Percentiles rank a stretch among this genome's conserved stretches.
Evolutionary conservation across 2,888 invertebrate genomes (phyloP).

Genomic region (Ochropacha duplaris): DNA sequence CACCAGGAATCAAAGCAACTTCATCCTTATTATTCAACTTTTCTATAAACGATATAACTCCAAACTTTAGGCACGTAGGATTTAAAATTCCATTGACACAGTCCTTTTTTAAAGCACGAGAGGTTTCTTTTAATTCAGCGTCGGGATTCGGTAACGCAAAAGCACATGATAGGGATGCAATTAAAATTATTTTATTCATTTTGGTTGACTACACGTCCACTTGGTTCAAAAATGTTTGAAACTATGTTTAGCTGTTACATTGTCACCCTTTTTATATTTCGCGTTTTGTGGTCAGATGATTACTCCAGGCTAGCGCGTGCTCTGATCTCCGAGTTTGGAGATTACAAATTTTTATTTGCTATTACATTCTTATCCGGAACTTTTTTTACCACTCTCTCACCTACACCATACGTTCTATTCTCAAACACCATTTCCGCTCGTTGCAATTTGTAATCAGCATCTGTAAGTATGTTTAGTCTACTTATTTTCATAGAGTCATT

Average conservation of each 20-base stretch:
- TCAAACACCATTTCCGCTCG: conserved; percentile 12
- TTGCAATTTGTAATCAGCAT: conserved; percentile 16
- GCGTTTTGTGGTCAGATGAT: conserved; percentile 60
- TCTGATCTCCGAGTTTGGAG: conserved; percentile 39
- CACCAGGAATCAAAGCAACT: conserved; percentile 52
- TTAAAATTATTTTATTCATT: conserved; percentile 45
- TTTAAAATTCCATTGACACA: conserved; percentile 54
- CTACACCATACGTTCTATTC: conserved; percentile 22
- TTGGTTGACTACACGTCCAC: conserved; percentile 43
- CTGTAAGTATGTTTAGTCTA: conserved; percentile 28
- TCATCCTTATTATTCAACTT: conserved; percentile 55
- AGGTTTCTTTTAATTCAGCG: conserved; percentile 34
- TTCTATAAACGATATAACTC: conserved; percentile 52
- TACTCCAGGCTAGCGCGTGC: conserved; percentile 47
- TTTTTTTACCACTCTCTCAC: conserved; percentile 14
- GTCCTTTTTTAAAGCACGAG: conserved; percentile 45
- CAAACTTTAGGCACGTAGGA: conserved; percentile 54
- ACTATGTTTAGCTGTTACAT: conserved; percentile 46
- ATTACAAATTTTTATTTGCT: conserved; percentile 20
- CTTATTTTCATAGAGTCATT: conserved; percentile 50
- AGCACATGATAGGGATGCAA: conserved; percentile 34
- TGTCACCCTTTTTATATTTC: conserved; percentile 66
- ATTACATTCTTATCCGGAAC: conserved; percentile 8
- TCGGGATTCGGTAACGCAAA: conserved; percentile 49
- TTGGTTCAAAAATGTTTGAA: conserved; percentile 28